Evolutionary conservation across 2,888 invertebrate species (phyloP).

Genomic region (Parnassius mnemosyne): DNA sequence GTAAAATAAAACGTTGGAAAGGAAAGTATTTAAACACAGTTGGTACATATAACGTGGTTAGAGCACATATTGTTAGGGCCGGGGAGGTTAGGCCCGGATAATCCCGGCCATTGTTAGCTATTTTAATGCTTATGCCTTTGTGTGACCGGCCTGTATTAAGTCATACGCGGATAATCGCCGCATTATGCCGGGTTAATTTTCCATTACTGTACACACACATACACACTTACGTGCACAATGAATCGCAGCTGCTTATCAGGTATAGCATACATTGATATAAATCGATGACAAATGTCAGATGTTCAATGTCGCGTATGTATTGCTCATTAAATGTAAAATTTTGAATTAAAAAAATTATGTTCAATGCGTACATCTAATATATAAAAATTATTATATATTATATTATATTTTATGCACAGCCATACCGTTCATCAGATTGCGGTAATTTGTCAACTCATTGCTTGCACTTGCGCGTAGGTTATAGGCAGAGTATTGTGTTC

Average conservation of each 20-base stretch:
- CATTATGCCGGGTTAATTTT: conserved; percentile 78
- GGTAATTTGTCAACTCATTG: too few species aligned
- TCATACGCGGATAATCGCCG: conserved; percentile 78
- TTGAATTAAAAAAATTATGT: too few species aligned
- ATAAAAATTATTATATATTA: too few species aligned
- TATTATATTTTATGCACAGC: too few species aligned
- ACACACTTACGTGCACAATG: conserved; percentile 30
- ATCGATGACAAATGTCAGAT: conserved; percentile 1
- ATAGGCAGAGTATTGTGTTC: too few species aligned
- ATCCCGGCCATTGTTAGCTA: conserved; percentile 75
- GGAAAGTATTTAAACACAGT: conserved; percentile 17
- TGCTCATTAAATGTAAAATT: neutral
- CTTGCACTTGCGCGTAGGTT: too few species aligned
- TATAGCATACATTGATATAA: conserved; percentile 5
- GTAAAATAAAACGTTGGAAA: too few species aligned
- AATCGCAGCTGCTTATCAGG: conserved; percentile 63
- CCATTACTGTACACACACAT: conserved; percentile 49
- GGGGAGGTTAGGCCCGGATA: conserved; percentile 66
- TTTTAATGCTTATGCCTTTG: conserved; percentile 77
- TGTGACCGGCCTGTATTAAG: conserved; percentile 72
- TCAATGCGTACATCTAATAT: too few species aligned
- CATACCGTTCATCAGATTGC: too few species aligned
- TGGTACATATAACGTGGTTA: conserved; percentile 43
- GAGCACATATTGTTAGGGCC: conserved; percentile 55
- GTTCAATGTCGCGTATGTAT: neutral